Percentiles rank a stretch among this genome's conserved stretches.
These are phyloP conservation scores for Stenopsyche tienmushanensis DNA, from an alignment of 1,140 invertebrate genomes.

Conservation along the genomic window DNA sequence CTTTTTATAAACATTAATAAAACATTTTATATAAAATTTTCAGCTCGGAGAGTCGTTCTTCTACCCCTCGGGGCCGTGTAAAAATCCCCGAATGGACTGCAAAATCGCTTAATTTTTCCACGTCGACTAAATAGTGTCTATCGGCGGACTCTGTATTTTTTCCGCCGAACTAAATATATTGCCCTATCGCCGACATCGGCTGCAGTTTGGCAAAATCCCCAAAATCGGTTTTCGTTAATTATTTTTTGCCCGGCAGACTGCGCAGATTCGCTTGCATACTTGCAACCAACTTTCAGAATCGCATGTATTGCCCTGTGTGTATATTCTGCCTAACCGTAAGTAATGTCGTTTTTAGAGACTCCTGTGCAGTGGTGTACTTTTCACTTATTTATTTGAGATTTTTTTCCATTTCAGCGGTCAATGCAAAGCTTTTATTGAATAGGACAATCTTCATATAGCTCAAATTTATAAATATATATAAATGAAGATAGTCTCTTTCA, in stretches of 20 bases:
- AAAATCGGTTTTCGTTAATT: constrained; percentile 42
- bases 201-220: constrained; percentile 38
- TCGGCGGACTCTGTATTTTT: constrained; percentile 13
- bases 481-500: too few species aligned
- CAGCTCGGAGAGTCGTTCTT: too few species aligned
- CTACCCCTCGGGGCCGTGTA: constrained; percentile 5
- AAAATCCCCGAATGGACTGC: constrained; percentile 21
- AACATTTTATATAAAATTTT: too few species aligned
- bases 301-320: not conserved
- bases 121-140: constrained; percentile 23
- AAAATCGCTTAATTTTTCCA: constrained; percentile 32
- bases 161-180: constrained; percentile 27
- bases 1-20: too few species aligned
- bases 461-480: too few species aligned
- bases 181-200: constrained; percentile 25
- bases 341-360: too few species aligned
- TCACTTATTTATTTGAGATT: too few species aligned
- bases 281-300: not conserved
- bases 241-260: constrained; percentile 31
- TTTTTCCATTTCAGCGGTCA: too few species aligned
- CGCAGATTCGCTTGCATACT: not conserved
- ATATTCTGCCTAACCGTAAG: constrained; percentile 10
- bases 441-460: too few species aligned
- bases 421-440: too few species aligned
- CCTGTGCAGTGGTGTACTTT: too few species aligned